Conservation (phyloP, 2,888 invertebrate species). For the Amitus sp. region DNA sequence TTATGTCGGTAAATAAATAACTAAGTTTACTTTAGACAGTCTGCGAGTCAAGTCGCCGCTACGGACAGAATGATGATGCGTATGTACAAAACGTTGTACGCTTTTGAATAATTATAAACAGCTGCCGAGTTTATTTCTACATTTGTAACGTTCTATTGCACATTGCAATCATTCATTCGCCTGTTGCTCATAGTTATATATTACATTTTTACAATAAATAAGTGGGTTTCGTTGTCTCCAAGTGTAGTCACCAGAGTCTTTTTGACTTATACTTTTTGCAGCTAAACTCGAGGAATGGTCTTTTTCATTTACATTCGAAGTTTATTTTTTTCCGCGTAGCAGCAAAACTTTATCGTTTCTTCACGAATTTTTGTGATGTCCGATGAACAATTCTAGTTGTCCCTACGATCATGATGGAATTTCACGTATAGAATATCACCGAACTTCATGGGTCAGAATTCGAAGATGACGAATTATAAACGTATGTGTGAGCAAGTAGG, state of each 20-base stretch:
- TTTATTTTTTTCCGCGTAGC: too few species aligned
- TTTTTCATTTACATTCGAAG: constrained; percentile 7
- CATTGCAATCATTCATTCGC: constrained; percentile 51
- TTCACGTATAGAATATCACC: too few species aligned
- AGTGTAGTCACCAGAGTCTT: constrained; percentile 11
- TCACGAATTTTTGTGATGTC: too few species aligned
- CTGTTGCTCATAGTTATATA: constrained; percentile 46
- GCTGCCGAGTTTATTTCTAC: constrained; percentile 36
- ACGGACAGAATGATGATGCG: constrained; percentile 41
- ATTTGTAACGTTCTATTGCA: constrained; percentile 50
- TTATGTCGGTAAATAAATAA: constrained; percentile 63
- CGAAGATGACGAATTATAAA: too few species aligned
- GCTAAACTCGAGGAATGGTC: constrained; percentile 21
- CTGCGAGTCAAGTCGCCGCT: constrained; percentile 59
- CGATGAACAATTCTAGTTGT: too few species aligned
- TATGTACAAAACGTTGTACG: constrained; percentile 41
- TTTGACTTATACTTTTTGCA: constrained; percentile 16
- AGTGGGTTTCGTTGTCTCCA: constrained; percentile 56
- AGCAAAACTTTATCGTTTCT: too few species aligned
- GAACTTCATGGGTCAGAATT: too few species aligned
- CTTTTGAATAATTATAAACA: constrained; percentile 17
- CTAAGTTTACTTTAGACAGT: constrained; percentile 65
- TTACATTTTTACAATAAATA: constrained; percentile 65
- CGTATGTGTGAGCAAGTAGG: too few species aligned
- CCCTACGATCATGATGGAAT: too few species aligned